These are phyloP conservation scores for Hoplias malabaricus DNA, from an alignment of 2,113 vertebrate genomes.

Conservation along the genomic window DNA sequence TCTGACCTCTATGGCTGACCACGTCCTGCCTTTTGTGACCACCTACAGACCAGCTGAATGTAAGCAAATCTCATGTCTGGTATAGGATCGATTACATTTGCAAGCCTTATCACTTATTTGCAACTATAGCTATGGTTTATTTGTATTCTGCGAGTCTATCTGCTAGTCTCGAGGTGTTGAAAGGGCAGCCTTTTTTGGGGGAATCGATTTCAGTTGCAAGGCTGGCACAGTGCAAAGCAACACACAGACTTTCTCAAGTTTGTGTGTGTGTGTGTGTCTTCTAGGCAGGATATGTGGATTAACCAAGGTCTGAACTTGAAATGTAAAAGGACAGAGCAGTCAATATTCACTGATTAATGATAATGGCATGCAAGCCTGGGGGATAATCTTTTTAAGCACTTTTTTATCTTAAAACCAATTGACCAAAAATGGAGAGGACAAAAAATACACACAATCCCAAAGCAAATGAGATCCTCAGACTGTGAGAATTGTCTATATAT, in stretches of 20 bases:
- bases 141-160: not conserved
- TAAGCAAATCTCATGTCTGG: not conserved
- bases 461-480: slow-evolving; percentile 54
- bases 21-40: not conserved
- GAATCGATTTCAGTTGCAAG: slow-evolving; percentile 33
- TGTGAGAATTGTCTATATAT: slow-evolving; percentile 13
- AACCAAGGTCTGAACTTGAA: slow-evolving; percentile 81
- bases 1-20: not conserved
- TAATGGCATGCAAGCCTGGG: slow-evolving; percentile 81
- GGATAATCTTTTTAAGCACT: slow-evolving; percentile 85
- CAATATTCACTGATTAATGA: slow-evolving; percentile 87
- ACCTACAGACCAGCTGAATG: not conserved
- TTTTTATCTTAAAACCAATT: slow-evolving; percentile 79
- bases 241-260: not conserved
- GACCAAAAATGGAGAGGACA: slow-evolving; percentile 69
- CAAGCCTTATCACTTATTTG: not conserved
- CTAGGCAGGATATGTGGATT: slow-evolving; percentile 75
- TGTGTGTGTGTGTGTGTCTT: slow-evolving; percentile 65
- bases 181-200: not conserved
- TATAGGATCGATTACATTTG: not conserved
- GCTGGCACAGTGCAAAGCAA: slow-evolving; percentile 13
- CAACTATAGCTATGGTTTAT: not conserved
- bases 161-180: not conserved
- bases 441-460: slow-evolving; percentile 61
- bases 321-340: slow-evolving; percentile 79